Evolutionary conservation across 1,140 invertebrate species (phyloP).

Genomic region (Goniozus legneri): DNA sequence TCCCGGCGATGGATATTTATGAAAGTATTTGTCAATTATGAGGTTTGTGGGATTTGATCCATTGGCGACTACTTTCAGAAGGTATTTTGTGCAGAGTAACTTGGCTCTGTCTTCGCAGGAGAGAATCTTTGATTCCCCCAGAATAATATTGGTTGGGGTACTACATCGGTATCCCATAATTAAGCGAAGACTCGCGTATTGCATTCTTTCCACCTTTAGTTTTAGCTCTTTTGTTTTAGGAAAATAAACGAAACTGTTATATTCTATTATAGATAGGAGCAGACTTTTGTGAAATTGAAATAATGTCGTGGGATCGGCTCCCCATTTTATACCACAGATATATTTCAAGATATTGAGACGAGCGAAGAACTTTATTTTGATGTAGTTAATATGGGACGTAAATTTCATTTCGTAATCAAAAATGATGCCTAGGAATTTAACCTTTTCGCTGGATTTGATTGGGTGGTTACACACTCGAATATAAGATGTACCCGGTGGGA

Average conservation of each 20-base stretch:
- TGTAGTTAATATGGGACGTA: neutral
- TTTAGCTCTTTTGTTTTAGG: neutral
- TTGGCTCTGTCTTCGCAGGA: neutral
- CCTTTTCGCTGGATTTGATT: conserved; percentile 1
- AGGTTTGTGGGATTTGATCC: neutral
- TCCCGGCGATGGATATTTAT: neutral
- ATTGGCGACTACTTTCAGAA: neutral
- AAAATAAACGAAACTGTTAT: neutral
- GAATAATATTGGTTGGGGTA: neutral
- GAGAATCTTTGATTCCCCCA: neutral
- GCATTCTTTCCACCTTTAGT: conserved; percentile 1
- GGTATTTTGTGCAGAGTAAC: neutral
- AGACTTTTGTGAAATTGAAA: conserved; percentile 1
- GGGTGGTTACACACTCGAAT: conserved; percentile 1
- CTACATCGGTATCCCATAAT: conserved; percentile 1
- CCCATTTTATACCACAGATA: neutral
- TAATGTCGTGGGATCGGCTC: neutral
- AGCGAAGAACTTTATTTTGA: neutral
- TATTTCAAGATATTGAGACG: conserved; percentile 5
- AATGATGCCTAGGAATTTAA: conserved; percentile 8
- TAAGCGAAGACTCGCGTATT: neutral
- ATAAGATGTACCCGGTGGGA: neutral
- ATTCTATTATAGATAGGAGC: neutral
- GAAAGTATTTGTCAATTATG: neutral
- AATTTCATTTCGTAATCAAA: conserved; percentile 14